Evolutionary conservation across 2,113 vertebrate genomes (phyloP), one percentile per base, ranked within the genome.

Genomic region (Falcunculus frontatus): DNA sequence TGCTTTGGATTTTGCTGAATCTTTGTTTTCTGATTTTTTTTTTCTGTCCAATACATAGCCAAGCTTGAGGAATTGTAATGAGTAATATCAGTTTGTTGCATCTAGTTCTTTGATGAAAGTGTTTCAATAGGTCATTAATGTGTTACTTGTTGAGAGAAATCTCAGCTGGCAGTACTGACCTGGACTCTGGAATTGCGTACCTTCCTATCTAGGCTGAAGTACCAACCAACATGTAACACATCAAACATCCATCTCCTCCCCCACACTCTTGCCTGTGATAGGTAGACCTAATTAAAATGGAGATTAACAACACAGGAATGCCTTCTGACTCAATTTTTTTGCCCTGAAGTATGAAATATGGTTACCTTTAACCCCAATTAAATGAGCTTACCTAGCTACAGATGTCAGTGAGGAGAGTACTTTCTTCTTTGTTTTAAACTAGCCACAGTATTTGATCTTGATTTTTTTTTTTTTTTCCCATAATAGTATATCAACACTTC

Each of bases 251-350:
- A 15, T 39, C 83, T 96, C 69, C 86, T 95, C 85, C 85, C 90
- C 56, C 60, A 37, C 44, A 50, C 59, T 68, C 68, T 62, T 92
- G 76, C 47, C 20, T 88, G 4, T 44, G 60, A 86, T 88, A 86
- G 60, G 52, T 33, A 63, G 52, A 90, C 35, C 65, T 85, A 92
- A 84, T 94, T 96, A 90, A 93, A 91, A 50, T 12, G 30, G 65
- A 91, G 69, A 67, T 87, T 80, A 88, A 59, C 65, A 73, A 69
- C 47, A 77, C 67, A 68, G 39, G 33, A 90, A 90, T 90, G 89
- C 50, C 79, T 90, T 90, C 84, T 96, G 93, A 83, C 57, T 93
- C 64, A 76, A 39, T 39, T n/a, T 69, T 79, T 91, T 85, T 95
- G 90, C 72, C 68, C 64, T 72, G 63, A 78, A 91, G 87, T 83